Evolutionary conservation across 1,140 invertebrate species (phyloP).

Genomic region (Orius insidiosus): DNA sequence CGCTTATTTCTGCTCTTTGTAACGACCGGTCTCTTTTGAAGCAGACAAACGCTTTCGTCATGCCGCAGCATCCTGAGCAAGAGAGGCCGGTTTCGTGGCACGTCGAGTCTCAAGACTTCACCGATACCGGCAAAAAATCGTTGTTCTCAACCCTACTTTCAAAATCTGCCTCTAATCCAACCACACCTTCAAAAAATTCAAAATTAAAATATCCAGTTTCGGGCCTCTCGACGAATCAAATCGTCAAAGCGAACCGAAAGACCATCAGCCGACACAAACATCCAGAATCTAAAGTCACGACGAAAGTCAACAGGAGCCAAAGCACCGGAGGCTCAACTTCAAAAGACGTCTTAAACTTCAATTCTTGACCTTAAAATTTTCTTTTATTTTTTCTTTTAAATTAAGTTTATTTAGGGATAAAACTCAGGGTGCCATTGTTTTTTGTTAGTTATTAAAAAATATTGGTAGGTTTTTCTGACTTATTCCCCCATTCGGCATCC

Average conservation of each 20-base stretch:
- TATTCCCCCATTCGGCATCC: neutral
- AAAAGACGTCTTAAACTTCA: slow-evolving; percentile 8
- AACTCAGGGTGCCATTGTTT: slow-evolving; percentile 12
- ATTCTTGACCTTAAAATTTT: neutral
- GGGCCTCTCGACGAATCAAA: slow-evolving; percentile 37
- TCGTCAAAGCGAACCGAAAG: slow-evolving; percentile 36
- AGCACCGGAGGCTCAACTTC: slow-evolving; percentile 10
- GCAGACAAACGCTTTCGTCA: slow-evolving; percentile 65
- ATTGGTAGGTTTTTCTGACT: slow-evolving; percentile 13
- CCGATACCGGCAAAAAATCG: slow-evolving; percentile 13
- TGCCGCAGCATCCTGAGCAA: slow-evolving; percentile 51
- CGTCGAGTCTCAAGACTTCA: slow-evolving; percentile 14
- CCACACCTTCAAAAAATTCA: slow-evolving; percentile 13
- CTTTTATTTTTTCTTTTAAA: neutral
- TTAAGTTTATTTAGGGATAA: slow-evolving; percentile 1
- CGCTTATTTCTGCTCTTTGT: slow-evolving; percentile 73
- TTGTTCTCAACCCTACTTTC: slow-evolving; percentile 18
- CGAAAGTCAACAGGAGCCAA: slow-evolving; percentile 14
- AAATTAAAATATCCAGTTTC: slow-evolving; percentile 38
- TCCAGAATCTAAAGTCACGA: slow-evolving; percentile 32
- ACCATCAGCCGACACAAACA: slow-evolving; percentile 36
- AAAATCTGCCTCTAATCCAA: slow-evolving; percentile 12
- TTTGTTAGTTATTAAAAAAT: slow-evolving; percentile 1
- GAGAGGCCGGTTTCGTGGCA: slow-evolving; percentile 20
- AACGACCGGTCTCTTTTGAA: slow-evolving; percentile 71